Conservation (phyloP, 2,797 vertebrate species). For the Lepus oiostolus region DNA sequence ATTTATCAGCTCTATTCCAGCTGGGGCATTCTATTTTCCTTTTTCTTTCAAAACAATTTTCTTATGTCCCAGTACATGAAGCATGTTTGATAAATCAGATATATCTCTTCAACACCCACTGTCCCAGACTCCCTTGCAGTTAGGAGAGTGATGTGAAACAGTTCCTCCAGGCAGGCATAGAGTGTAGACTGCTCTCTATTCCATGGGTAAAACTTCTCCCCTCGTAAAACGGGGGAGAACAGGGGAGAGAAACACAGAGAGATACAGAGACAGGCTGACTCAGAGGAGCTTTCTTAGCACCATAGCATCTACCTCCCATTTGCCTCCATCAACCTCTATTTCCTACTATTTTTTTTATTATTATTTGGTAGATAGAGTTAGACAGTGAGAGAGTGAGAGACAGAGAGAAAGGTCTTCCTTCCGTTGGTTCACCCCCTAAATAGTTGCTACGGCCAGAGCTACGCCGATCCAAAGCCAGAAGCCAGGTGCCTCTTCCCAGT, state of each 20-base stretch:
- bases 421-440: too few relatives aligned
- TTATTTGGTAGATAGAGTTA: too few relatives aligned
- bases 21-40: neutral
- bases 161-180: neutral
- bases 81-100: neutral
- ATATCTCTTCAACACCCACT: neutral
- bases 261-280: neutral
- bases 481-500: too few relatives aligned
- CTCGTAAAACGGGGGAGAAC: neutral
- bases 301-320: neutral
- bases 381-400: too few relatives aligned
- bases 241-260: too few relatives aligned
- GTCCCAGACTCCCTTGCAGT: conserved; percentile 24
- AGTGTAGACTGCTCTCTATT: neutral
- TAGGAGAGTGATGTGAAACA: neutral
- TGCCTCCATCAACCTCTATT: neutral
- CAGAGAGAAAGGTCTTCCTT: too few relatives aligned
- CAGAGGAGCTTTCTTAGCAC: neutral
- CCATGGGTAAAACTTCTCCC: neutral
- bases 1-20: neutral
- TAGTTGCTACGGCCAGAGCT: too few relatives aligned
- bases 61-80: neutral
- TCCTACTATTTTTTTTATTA: too few relatives aligned
- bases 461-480: too few relatives aligned
- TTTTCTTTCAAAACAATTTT: neutral